Conservation (phyloP, 2,113 vertebrate species). For the Channa maculata region DNA sequence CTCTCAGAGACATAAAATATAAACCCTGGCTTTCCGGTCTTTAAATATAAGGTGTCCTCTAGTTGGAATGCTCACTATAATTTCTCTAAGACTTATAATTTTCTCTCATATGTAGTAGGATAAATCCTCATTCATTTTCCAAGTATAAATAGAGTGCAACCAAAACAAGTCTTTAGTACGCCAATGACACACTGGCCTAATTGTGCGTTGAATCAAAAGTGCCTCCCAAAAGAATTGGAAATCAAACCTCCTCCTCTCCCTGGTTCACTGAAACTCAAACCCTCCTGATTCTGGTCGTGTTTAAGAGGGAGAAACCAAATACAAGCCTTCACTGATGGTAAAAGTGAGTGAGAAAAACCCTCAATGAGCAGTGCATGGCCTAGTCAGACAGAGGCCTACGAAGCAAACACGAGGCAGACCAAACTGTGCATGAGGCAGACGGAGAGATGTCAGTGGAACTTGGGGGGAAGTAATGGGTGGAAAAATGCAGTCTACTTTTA, state of each 20-base stretch:
- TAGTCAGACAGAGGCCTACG: constrained; percentile 37
- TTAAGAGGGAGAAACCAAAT: constrained; percentile 22
- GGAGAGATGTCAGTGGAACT: constrained; percentile 9
- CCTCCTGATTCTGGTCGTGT: constrained; percentile 30
- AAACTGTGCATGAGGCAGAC: constrained; percentile 10
- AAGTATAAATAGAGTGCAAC: constrained; percentile 31
- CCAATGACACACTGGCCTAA: constrained; percentile 49
- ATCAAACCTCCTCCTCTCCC: constrained; percentile 42
- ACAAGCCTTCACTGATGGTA: constrained; percentile 5
- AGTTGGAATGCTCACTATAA: constrained; percentile 3
- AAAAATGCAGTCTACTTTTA: background rate
- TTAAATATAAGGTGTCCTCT: constrained; percentile 29
- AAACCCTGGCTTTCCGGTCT: constrained; percentile 23
- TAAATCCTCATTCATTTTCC: constrained; percentile 4
- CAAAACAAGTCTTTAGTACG: constrained; percentile 48
- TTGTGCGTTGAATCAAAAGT: constrained; percentile 47
- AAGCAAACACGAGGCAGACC: constrained; percentile 31
- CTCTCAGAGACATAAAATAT: constrained; percentile 30
- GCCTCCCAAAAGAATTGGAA: constrained; percentile 47
- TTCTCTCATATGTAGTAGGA: background rate
- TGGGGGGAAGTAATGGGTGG: background rate
- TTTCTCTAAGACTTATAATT: background rate
- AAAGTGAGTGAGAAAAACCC: constrained; percentile 24
- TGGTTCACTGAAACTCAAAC: constrained; percentile 34
- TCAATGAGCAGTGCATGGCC: constrained; percentile 40